Evolutionary conservation across 2,797 vertebrate genomes (phyloP).

Genomic region (Enoplosus armatus): DNA sequence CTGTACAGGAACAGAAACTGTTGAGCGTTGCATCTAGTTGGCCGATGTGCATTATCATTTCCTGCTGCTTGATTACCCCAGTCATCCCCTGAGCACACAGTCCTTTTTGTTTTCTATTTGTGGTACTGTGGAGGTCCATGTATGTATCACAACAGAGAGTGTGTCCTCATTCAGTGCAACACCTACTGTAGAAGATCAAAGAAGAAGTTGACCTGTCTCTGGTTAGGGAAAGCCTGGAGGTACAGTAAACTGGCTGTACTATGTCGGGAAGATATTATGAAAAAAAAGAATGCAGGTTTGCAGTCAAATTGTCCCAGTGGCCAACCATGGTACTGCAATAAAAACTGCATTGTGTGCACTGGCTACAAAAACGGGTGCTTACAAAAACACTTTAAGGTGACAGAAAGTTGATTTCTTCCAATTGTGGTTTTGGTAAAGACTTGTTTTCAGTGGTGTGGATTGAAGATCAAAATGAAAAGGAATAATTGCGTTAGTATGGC

Average conservation of each 20-base stretch:
- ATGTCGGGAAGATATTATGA: not conserved
- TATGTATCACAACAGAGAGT: slow-evolving; percentile 7
- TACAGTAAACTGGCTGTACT: not conserved
- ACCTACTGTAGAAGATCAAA: slow-evolving; percentile 10
- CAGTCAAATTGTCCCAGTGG: not conserved
- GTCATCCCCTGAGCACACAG: not conserved
- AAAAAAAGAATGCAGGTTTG: too few species aligned
- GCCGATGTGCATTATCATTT: slow-evolving; percentile 2
- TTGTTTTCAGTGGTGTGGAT: too few species aligned
- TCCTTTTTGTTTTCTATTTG: not conserved
- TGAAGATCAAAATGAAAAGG: too few species aligned
- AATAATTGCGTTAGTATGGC: not conserved
- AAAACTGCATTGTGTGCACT: not conserved
- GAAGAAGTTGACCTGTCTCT: not conserved
- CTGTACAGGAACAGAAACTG: slow-evolving; percentile 8
- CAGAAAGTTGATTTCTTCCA: not conserved
- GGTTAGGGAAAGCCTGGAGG: not conserved
- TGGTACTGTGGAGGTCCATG: not conserved
- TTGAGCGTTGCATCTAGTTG: not conserved
- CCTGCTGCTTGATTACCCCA: slow-evolving; percentile 1
- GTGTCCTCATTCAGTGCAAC: not conserved
- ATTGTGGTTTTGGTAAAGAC: not conserved
- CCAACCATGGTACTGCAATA: not conserved
- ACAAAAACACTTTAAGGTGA: too few species aligned
- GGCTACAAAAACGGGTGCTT: too few species aligned